These are phyloP conservation scores for Hoplostethus mediterraneus DNA, from an alignment of 2,797 vertebrate genomes.

Conservation along the genomic window DNA sequence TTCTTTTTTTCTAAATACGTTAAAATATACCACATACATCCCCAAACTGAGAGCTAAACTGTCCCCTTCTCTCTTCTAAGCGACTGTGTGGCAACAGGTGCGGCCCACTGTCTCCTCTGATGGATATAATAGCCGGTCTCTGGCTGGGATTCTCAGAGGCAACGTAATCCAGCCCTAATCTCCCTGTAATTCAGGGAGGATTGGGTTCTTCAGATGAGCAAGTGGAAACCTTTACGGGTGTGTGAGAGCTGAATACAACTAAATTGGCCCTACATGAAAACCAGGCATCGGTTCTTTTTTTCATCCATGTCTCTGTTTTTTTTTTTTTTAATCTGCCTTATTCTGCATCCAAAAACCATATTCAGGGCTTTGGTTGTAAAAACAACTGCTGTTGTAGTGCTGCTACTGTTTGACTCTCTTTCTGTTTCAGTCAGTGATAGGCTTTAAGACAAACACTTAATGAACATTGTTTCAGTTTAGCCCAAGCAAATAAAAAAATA, in stretches of 20 bases:
- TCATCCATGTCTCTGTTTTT: conserved; percentile 40
- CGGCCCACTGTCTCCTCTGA: conserved; percentile 83
- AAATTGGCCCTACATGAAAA: conserved; percentile 77
- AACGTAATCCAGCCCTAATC: conserved; percentile 86
- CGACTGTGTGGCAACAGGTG: conserved; percentile 85
- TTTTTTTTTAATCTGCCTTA: conserved; percentile 16
- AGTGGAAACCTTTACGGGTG: conserved; percentile 84
- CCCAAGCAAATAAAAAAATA: no score
- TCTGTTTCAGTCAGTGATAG: neutral
- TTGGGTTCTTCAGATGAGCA: conserved; percentile 88
- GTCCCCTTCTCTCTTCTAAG: conserved; percentile 53
- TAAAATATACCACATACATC: conserved; percentile 22
- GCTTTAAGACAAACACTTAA: neutral
- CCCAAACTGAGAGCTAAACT: conserved; percentile 49
- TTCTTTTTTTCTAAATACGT: conserved; percentile 7
- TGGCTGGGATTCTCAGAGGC: conserved; percentile 84
- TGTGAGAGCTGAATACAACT: conserved; percentile 80
- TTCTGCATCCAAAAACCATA: conserved; percentile 43
- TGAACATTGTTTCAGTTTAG: no score
- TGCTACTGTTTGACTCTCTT: conserved; percentile 46
- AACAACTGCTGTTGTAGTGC: conserved; percentile 36
- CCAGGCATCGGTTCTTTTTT: conserved; percentile 57
- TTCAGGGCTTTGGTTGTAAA: conserved; percentile 44
- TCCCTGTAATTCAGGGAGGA: conserved; percentile 88
- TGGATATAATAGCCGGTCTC: conserved; percentile 82